Base-by-base conservation (phyloP, 2,113 vertebrate species). In the Silurus glanis region DNA sequence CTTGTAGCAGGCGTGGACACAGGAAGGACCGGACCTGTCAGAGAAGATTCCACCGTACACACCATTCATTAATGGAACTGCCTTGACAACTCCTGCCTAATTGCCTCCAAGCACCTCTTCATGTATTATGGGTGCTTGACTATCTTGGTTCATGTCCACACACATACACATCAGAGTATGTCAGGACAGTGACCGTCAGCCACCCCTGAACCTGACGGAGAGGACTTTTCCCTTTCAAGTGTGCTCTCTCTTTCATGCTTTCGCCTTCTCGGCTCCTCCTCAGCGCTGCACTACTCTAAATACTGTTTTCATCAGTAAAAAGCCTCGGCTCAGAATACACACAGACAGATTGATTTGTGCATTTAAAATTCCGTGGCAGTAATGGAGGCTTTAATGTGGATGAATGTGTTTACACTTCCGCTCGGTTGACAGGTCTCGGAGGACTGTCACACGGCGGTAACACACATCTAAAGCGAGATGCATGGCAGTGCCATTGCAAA, bases 111-210 rank as follows among this genome's bases (percentile, higher is more conserved):
- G 96, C 96, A 94, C 82, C 96, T 96, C 96, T 97, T 97, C 96
- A 96, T 97, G 97, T 97, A 97, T 97, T 97, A 97, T 97, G 97
- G 96, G 97, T 97, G 97, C 96, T 95, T 97, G 96, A 96, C 96
- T 96, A 96, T 96, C 94, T 96, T 92, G 94, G 93, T 96, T 96
- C 96, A 95, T 96, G 96, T 97, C 96, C 97, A 96, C 96, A 97
- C 76, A 58, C 25, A 58, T 58, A 84, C 47, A 80, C 53, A 37
- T 62, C 23, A 28, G 83, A 74, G 80, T 89, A 75, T 86, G 79
- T 59, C 78, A 19, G 67, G 25, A 23, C 87, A 64, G 66, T 88
- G 92, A 92, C 86, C 90, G 93, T 94, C 90, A 91, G 88, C 92
- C 92, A 49, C 92, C 89, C 67, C 74, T 84, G 49, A 53, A 86